These are phyloP conservation scores for Scolopax rusticola DNA, from an alignment of 2,797 vertebrate genomes.

Conservation along the genomic window DNA sequence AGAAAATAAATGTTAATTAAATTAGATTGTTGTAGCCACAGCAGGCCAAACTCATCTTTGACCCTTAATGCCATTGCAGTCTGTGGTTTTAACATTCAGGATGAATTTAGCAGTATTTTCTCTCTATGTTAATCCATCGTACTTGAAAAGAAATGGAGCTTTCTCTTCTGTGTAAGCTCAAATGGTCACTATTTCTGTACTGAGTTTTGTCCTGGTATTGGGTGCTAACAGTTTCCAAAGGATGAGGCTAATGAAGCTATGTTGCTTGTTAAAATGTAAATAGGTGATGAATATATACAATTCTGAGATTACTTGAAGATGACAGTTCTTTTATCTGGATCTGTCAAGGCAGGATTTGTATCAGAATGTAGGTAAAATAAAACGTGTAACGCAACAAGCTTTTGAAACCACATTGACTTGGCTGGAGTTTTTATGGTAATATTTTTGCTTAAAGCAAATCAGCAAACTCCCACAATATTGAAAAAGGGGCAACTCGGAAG, in stretches of 20 bases:
- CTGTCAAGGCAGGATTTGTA: conserved; percentile 32
- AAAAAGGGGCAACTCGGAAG: conserved; percentile 14
- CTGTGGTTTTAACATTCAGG: not conserved
- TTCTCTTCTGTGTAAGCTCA: not conserved
- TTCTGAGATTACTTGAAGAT: conserved; percentile 56
- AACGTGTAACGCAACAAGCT: conserved; percentile 55
- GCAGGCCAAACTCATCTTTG: conserved; percentile 17
- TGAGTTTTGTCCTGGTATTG: not conserved
- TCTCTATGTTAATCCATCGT: not conserved
- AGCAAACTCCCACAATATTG: not conserved
- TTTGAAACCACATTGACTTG: conserved; percentile 37
- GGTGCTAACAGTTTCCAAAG: not conserved
- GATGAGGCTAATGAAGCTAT: not conserved
- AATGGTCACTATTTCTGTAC: not conserved
- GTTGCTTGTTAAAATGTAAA: not conserved
- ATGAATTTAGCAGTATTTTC: not conserved
- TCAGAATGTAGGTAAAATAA: conserved; percentile 63
- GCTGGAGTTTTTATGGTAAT: not conserved
- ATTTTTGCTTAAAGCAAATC: conserved; percentile 10
- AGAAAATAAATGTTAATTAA: conserved; percentile 63
- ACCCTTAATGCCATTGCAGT: not conserved
- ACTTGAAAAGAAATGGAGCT: not conserved
- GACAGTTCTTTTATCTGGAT: conserved; percentile 32
- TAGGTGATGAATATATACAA: conserved; percentile 31
- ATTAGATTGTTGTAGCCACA: conserved; percentile 31